phyloP scores from a whole-genome alignment of 2,888 invertebrate genomes.

The Meghimatium bilineatum region DNA sequence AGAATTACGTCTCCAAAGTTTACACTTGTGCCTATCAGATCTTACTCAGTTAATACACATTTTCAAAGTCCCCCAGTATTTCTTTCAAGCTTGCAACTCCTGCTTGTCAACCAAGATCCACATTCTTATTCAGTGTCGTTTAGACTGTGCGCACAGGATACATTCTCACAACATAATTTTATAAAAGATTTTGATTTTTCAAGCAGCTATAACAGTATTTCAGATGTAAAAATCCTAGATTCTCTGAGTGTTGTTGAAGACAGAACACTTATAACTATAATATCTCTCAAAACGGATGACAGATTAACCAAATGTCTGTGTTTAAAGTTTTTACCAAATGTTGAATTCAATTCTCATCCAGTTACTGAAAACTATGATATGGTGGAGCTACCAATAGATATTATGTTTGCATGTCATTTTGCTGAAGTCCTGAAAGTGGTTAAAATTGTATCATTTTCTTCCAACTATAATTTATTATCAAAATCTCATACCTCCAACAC shows the following conservation, averaged over 20 bases:
- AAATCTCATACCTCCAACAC: background rate
- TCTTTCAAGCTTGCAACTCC: slow-evolving; percentile 4
- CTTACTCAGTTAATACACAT: slow-evolving; percentile 3
- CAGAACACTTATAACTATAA: background rate
- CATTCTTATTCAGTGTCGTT: background rate
- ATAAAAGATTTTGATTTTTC: slow-evolving; percentile 1
- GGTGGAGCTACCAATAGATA: background rate
- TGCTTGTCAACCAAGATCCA: background rate
- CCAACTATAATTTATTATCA: background rate
- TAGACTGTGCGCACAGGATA: background rate
- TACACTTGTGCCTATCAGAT: background rate
- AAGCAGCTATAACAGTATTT: background rate
- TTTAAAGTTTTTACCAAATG: slow-evolving; percentile 9
- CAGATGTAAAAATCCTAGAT: slow-evolving; percentile 21
- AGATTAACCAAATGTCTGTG: background rate
- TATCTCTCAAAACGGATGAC: background rate
- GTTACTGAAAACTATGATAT: background rate
- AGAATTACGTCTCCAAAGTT: background rate
- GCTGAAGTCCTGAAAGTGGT: slow-evolving; percentile 14
- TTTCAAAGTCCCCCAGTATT: background rate
- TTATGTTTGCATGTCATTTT: background rate
- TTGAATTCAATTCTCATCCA: background rate
- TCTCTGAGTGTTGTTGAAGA: background rate
- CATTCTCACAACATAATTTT: background rate
- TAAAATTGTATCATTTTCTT: slow-evolving; percentile 1